Evolutionary conservation across 2,888 invertebrate species (phyloP).

Genomic region (Drosophila mimica): DNA sequence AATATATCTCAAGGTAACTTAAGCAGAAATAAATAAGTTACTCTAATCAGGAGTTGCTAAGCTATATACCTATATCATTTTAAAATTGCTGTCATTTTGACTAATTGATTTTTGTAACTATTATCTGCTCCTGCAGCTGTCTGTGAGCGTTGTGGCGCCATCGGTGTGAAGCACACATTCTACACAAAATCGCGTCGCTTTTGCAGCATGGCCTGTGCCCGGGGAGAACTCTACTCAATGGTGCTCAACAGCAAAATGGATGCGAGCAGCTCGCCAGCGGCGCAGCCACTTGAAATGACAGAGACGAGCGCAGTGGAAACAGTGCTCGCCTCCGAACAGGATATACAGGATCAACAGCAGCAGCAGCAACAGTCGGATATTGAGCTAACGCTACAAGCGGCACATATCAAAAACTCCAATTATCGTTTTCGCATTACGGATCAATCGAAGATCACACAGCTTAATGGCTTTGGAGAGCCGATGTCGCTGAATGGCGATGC

Average conservation of each 20-base stretch:
- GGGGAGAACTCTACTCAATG: constrained; percentile 85
- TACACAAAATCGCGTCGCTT: constrained; percentile 93
- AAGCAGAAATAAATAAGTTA: neutral
- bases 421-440: constrained; percentile 85
- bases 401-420: constrained; percentile 84
- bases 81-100: neutral
- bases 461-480: constrained; percentile 83
- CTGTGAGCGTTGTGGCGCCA: constrained; percentile 93
- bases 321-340: constrained; percentile 3
- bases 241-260: constrained; percentile 83
- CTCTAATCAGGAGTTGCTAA: neutral
- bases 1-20: neutral
- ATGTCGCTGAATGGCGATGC: constrained; percentile 73
- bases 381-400: constrained; percentile 83
- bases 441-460: constrained; percentile 83
- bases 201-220: constrained; percentile 92
- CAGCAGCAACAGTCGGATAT: constrained; percentile 80
- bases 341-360: constrained; percentile 48
- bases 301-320: constrained; percentile 37
- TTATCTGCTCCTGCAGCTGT: constrained; percentile 87
- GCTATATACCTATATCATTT: neutral
- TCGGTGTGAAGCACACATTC: constrained; percentile 94
- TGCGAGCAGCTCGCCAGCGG: constrained; percentile 46
- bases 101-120: neutral
- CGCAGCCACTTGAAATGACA: constrained; percentile 40